phyloP scores from a whole-genome alignment of 2,797 vertebrate genomes.

The Anas acuta region DNA sequence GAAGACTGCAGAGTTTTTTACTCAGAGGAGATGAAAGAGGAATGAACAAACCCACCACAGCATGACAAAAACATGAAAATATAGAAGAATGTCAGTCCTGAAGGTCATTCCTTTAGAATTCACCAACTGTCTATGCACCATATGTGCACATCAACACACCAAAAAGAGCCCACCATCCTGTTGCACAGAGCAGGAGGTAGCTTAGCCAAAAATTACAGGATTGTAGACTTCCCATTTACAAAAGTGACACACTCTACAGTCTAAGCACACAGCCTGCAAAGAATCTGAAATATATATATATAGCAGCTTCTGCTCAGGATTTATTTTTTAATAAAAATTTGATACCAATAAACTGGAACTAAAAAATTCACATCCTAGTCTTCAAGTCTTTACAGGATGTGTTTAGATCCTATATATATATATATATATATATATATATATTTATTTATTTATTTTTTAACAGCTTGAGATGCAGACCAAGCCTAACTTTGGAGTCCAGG shows the following conservation, averaged over 20 bases:
- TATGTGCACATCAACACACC: constrained; percentile 20
- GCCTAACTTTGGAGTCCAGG: not conserved
- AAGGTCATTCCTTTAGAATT: constrained; percentile 64
- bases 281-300: not conserved
- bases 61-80: constrained; percentile 60
- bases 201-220: not conserved
- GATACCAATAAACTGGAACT: not conserved
- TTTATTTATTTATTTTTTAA: not conserved
- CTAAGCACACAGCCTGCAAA: not conserved
- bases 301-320: not conserved
- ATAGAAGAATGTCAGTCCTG: constrained; percentile 54
- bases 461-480: not conserved
- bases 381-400: not conserved
- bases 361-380: not conserved
- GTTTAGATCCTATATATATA: not conserved
- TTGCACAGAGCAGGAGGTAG: not conserved
- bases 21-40: constrained; percentile 41
- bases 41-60: constrained; percentile 59
- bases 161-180: not conserved
- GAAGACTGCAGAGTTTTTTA: constrained; percentile 47
- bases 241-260: not conserved
- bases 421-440: too few species aligned
- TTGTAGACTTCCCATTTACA: not conserved
- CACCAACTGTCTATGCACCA: constrained; percentile 25
- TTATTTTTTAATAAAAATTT: not conserved